Conservation (phyloP, 2,113 vertebrate genomes). For the Lophura nycthemera region DNA sequence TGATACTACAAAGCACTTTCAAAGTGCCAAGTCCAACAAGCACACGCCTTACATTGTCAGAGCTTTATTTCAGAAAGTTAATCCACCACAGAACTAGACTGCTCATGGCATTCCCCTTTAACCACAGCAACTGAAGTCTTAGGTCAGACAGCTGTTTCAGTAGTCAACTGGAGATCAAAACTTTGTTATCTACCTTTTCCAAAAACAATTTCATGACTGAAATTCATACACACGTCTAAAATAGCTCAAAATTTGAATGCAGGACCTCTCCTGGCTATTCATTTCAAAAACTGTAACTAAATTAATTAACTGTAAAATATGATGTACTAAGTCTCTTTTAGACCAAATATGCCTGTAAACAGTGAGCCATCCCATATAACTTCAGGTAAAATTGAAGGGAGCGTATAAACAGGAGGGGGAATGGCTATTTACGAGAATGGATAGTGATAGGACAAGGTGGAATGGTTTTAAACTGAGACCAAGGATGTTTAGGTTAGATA, state of each 20-base stretch:
- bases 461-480: too few species aligned
- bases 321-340: neutral
- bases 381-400: neutral
- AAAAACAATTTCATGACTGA: neutral
- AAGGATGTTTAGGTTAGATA: too few species aligned
- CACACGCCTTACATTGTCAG: neutral
- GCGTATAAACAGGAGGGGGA: too few species aligned
- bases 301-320: neutral
- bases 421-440: too few species aligned
- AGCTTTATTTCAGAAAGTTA: neutral
- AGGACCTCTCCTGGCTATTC: neutral
- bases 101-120: neutral
- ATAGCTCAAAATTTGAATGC: neutral
- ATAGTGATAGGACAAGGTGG: too few species aligned
- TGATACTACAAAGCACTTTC: neutral
- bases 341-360: neutral
- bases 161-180: neutral
- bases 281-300: neutral
- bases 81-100: neutral
- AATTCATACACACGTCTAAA: neutral
- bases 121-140: neutral
- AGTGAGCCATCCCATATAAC: neutral
- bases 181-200: neutral
- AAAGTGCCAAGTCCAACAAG: neutral
- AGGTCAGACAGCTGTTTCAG: neutral